Percentiles rank a stretch among this genome's conserved stretches.
Evolutionary conservation across 1,140 invertebrate genomes (phyloP).

Genomic region (Macrotrachela quadricornifera): DNA sequence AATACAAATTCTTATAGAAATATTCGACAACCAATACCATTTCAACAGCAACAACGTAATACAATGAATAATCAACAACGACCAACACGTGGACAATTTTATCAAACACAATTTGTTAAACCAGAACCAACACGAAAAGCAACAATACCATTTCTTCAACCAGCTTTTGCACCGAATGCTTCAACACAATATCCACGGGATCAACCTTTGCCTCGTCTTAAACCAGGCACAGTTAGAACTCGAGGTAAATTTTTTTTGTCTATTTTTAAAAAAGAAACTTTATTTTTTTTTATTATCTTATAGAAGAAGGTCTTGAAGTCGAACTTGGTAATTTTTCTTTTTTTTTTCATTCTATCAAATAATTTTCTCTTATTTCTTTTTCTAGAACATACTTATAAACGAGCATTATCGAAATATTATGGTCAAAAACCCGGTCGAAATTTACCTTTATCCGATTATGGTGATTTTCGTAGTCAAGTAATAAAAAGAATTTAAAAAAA

Average conservation of each 20-base stretch:
- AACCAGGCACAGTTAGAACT: not conserved
- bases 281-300: not conserved
- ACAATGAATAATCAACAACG: too few relatives aligned
- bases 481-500: too few relatives aligned
- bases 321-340: not conserved
- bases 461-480: not conserved
- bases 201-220: not conserved
- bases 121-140: not conserved
- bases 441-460: not conserved
- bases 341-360: not conserved
- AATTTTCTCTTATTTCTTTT: not conserved
- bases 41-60: not conserved
- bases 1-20: too few relatives aligned
- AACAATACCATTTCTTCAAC: not conserved
- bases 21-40: too few relatives aligned
- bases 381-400: not conserved
- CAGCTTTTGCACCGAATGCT: not conserved
- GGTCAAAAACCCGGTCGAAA: not conserved
- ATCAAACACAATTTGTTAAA: not conserved
- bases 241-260: not conserved
- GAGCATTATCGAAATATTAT: not conserved
- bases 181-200: not conserved
- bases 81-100: not conserved
- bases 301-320: not conserved
- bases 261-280: too few relatives aligned